phyloP scores from a whole-genome alignment of 2,888 invertebrate species.

The Hirtodrosophila histrioides region DNA sequence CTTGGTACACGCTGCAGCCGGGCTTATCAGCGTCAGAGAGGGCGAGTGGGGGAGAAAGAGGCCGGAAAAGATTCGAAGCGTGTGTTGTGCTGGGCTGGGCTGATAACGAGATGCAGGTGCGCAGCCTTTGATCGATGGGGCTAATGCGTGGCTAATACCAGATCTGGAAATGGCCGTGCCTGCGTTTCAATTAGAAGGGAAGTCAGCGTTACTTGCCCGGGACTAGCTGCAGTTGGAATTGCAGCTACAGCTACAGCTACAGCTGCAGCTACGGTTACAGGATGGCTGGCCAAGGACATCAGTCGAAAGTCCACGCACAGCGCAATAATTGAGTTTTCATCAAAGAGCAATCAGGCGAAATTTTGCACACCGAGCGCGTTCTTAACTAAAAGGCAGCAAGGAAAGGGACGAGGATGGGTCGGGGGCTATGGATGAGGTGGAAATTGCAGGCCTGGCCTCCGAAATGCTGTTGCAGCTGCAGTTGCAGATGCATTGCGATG shows the following conservation, averaged over 20 bases:
- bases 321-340: slow-evolving; percentile 79
- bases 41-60: background rate
- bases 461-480: background rate
- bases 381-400: slow-evolving; percentile 70
- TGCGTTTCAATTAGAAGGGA: slow-evolving; percentile 67
- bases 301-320: slow-evolving; percentile 39
- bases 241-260: background rate
- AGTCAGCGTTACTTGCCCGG: slow-evolving; percentile 17
- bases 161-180: slow-evolving; percentile 45
- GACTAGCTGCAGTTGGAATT: background rate
- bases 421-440: too few relatives aligned
- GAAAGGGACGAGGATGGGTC: slow-evolving; percentile 28
- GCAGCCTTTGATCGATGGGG: slow-evolving; percentile 68
- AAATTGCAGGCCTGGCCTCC: slow-evolving; percentile 21
- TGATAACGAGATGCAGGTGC: slow-evolving; percentile 54
- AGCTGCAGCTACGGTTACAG: slow-evolving; percentile 18
- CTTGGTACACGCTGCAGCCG: slow-evolving; percentile 17
- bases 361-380: slow-evolving; percentile 78
- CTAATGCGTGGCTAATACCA: slow-evolving; percentile 67
- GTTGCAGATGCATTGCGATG: slow-evolving; percentile 3
- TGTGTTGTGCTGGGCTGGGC: slow-evolving; percentile 11
- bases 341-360: slow-evolving; percentile 80
- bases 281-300: slow-evolving; percentile 6
- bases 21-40: background rate
- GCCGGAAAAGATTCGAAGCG: slow-evolving; percentile 26